phyloP scores from a whole-genome alignment of 1,140 invertebrate species.

The Trichonephila clavipes region DNA sequence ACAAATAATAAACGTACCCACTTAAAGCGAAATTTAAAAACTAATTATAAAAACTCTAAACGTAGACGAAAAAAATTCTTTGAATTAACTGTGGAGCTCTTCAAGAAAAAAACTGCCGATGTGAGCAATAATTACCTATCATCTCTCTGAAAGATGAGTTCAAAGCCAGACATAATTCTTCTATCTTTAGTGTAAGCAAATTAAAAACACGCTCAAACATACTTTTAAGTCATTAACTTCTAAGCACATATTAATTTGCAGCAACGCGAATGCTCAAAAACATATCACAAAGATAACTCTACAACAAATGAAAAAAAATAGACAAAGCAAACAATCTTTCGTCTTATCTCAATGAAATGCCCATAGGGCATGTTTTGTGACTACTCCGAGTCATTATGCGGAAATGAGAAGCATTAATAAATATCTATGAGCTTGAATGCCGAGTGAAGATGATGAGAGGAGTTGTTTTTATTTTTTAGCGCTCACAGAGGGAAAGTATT shows the following conservation, averaged over 20 bases:
- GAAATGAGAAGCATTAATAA: constrained; percentile 39
- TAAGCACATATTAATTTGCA: background rate
- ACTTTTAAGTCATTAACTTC: background rate
- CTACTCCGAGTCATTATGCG: constrained; percentile 1
- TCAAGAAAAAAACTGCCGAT: too few relatives aligned
- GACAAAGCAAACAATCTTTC: constrained; percentile 3
- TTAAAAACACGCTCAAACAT: background rate
- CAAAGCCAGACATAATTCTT: background rate
- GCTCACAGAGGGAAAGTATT: background rate
- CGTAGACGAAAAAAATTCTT: too few relatives aligned
- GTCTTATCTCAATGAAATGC: constrained; percentile 1
- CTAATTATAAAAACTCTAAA: too few relatives aligned
- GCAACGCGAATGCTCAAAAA: background rate
- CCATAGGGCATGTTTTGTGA: background rate
- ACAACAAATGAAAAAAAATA: constrained; percentile 12
- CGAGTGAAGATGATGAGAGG: background rate
- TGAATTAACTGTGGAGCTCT: too few relatives aligned
- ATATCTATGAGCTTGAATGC: background rate
- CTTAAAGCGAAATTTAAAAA: too few relatives aligned
- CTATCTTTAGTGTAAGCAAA: background rate
- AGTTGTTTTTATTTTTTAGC: background rate
- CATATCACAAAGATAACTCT: background rate
- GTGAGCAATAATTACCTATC: background rate
- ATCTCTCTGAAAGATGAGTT: too few relatives aligned
- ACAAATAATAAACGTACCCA: too few relatives aligned